Base-by-base conservation (phyloP, 2,113 vertebrate species). In the Aspidoscelis tigris region DNA sequence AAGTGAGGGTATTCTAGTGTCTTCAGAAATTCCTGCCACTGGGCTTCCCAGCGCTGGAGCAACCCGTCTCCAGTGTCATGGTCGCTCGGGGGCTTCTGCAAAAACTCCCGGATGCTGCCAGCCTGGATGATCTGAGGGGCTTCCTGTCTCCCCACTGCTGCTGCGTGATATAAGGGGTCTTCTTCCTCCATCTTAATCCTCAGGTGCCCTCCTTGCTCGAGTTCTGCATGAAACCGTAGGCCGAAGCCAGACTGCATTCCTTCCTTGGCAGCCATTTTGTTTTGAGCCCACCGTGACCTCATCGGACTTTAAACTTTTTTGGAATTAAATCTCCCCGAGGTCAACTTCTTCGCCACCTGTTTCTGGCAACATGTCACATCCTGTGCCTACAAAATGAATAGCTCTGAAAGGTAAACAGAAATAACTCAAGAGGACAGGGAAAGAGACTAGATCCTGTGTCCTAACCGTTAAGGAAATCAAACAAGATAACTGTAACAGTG, bases 1-100 rank as follows among this genome's bases (percentile, higher is more conserved):
- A 20, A 47, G 18, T 9, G 76, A 41, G 77, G 69, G 55, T 66
- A 65, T 18, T 84, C 83, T 69, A 84, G 55, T 0, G 77, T 84
- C 21, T 73, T 73, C 43, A 84, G 77, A 73, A 84, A 84, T 12
- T 84, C 83, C 76, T 84, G 83, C 83, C 76, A 79, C 44, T 84
- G 83, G 76, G 11, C 11, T 6, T 84, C 83, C 83, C 83, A 84
- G 4, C 10, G 68, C 55, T 84, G 83, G 5, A 79, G 83, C 3
- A 84, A 43, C 11, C 83, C 69, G 0, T 84, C 69, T 5, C 58
- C 58, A 0, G 43, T 55, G 24, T 84, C 83, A 3, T 84, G 83
- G 21, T 73, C 69, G 4, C 69, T 44, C 1, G 21, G 5, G 1
- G 76, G 76, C 44, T 44, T 84, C n/a, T 66, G 76, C 43, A 79